Evolutionary conservation across 1,140 invertebrate genomes (phyloP).

Genomic region (Pararge aegeria): DNA sequence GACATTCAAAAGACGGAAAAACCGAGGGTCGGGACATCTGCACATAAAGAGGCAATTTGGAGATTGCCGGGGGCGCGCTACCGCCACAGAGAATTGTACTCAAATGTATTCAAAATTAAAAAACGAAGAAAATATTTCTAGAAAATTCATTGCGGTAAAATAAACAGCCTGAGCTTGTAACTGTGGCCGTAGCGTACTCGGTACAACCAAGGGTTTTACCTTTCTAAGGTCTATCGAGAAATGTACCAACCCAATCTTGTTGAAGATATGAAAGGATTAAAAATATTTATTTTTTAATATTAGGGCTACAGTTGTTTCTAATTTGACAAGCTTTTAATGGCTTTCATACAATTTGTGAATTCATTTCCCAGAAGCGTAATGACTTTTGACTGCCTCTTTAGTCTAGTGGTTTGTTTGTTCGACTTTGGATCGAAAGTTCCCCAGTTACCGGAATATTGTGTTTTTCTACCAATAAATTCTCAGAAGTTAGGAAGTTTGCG

Average conservation of each 20-base stretch:
- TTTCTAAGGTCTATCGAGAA: too few species aligned
- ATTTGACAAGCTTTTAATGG: conserved; percentile 3
- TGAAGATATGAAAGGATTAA: conserved; percentile 18
- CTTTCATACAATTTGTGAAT: conserved; percentile 3
- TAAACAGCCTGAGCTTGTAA: conserved; percentile 73
- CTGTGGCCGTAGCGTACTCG: conserved; percentile 36
- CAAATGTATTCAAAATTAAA: conserved; percentile 78
- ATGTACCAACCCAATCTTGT: neutral
- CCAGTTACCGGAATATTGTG: too few species aligned
- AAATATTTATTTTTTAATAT: neutral
- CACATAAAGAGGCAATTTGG: conserved; percentile 80
- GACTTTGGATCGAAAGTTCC: too few species aligned
- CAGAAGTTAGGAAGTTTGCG: too few species aligned
- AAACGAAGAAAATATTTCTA: conserved; percentile 73
- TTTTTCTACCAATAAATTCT: too few species aligned
- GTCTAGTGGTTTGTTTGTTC: too few species aligned
- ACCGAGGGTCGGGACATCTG: conserved; percentile 77
- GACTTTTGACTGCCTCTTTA: too few species aligned
- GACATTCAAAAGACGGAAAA: conserved; percentile 79
- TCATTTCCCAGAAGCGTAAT: neutral
- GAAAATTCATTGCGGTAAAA: conserved; percentile 76
- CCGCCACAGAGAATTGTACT: conserved; percentile 73
- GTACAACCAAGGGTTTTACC: conserved; percentile 10
- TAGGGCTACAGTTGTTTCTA: neutral
- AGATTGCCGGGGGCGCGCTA: conserved; percentile 76